Evolutionary conservation across 2,888 invertebrate species (phyloP), one percentile per base, ranked within the genome.

Genomic region (Heliconius aoede): DNA sequence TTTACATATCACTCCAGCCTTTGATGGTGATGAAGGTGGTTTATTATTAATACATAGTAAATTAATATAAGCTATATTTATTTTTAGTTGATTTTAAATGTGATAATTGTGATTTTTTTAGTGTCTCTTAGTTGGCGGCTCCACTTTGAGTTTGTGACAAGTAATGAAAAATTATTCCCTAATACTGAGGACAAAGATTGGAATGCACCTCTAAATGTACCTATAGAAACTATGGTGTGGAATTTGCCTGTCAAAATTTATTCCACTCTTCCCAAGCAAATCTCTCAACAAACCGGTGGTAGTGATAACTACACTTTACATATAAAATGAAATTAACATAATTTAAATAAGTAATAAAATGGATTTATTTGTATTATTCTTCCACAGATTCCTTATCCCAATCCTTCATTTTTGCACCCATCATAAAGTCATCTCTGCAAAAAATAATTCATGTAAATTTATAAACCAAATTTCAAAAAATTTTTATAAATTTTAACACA

Each of bases 141-240:
- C 40, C 99, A 99, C 90, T 99, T 99, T 90, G 99, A 99, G 91
- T 99, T 99, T 94, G 99, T 98, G 0, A 98, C 98, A 0, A 97
- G 97, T 79, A 95, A 96, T 88, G 96, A 96, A 85, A 95, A 95
- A 74, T 93, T 96, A 72, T 93, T 95, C 78, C 95, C 95, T 36
- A 95, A 95, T 8, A 86, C 88, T 68, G 95, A 95, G 77, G 95
- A 95, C 36, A 93, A 95, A 36, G 95, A 95, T 58, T 98, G 99
- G 97, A 97, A 96, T 84, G 99, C 98, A 0, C 99, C 99, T 0
- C 93, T 96, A 3, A 96, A 96, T 81, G 95, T 99, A 46, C 96
- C 98, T 18, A 99, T 99, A 77, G 99, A 99, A 92, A 99, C 99
- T 0, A 99, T 99, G 98, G 97, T 99, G 21, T 99, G 99, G 99